Conservation (phyloP, 2,888 invertebrate genomes). For the Coremacera marginata region DNA sequence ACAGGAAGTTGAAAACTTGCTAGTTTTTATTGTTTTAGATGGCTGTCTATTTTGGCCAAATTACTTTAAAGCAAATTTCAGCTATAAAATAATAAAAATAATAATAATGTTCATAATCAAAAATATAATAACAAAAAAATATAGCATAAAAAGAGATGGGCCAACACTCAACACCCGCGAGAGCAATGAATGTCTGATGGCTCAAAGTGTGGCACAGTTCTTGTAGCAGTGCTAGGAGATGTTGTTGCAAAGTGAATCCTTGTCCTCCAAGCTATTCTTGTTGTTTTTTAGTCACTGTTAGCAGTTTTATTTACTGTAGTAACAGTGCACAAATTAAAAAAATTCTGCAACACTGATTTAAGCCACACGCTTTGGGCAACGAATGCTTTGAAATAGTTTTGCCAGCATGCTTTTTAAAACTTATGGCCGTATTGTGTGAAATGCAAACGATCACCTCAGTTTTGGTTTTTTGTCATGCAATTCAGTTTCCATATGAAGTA, state of each 20-base stretch:
- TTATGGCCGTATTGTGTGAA: too few species aligned
- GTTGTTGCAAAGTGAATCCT: neutral
- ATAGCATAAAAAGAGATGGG: slow-evolving; percentile 13
- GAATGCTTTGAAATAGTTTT: neutral
- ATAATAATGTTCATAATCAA: slow-evolving; percentile 19
- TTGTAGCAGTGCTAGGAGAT: slow-evolving; percentile 14
- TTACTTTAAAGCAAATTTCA: slow-evolving; percentile 35
- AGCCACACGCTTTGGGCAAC: neutral
- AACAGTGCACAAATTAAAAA: slow-evolving; percentile 6
- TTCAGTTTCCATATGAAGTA: too few species aligned
- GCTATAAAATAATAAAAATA: slow-evolving; percentile 24
- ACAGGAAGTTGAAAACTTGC: slow-evolving; percentile 10
- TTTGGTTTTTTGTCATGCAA: too few species aligned
- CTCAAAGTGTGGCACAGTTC: slow-evolving; percentile 9
- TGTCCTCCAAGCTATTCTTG: neutral
- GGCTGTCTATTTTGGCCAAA: slow-evolving; percentile 10
- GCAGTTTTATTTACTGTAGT: neutral
- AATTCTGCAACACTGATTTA: slow-evolving; percentile 15
- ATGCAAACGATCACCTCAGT: too few species aligned
- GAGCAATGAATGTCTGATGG: slow-evolving; percentile 40
- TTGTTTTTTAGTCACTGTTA: too few species aligned
- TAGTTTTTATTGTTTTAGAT: slow-evolving; percentile 14
- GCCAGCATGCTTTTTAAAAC: neutral
- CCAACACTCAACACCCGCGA: slow-evolving; percentile 22
- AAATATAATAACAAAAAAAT: neutral